A percentile compares a stretch with the other conserved stretches of the same genome.
These are phyloP conservation scores for Ammospiza caudacuta DNA, from an alignment of 2,113 vertebrate species.

Conservation along the genomic window DNA sequence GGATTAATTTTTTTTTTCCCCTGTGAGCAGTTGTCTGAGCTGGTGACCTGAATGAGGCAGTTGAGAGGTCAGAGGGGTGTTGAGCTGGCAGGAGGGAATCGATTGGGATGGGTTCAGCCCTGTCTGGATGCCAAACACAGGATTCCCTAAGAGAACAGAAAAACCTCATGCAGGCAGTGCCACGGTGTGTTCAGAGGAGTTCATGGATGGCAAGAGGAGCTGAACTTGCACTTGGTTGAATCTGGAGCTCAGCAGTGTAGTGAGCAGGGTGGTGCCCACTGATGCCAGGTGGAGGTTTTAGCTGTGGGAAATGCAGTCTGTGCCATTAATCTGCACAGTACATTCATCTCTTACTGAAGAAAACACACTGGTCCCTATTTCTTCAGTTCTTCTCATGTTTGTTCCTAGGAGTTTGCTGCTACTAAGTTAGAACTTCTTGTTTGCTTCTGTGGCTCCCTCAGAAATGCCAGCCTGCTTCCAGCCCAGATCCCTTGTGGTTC, in stretches of 20 bases:
- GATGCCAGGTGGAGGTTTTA: not conserved
- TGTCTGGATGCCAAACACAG: not conserved
- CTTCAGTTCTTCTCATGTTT: not conserved
- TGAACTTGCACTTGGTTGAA: not conserved
- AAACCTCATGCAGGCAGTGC: not conserved
- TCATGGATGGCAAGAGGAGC: not conserved
- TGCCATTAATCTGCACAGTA: not conserved
- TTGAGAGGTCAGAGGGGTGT: not conserved
- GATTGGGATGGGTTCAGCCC: not conserved
- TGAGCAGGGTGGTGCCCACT: not conserved
- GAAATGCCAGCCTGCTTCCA: not conserved
- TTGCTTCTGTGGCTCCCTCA: not conserved
- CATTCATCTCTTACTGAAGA: not conserved
- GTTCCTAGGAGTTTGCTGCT: not conserved
- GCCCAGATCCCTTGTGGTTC: not conserved
- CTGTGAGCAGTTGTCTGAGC: not conserved
- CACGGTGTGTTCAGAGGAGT: not conserved
- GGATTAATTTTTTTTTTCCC: not conserved
- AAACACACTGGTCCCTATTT: rapidly evolving
- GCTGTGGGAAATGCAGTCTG: not conserved
- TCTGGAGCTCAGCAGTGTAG: not conserved
- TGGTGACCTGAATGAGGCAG: not conserved
- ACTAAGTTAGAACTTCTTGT: rapidly evolving
- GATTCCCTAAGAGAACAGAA: not conserved
- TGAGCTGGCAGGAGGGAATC: not conserved